Base-by-base conservation (phyloP, 2,888 invertebrate species). In the Mactromeris polynyma region DNA sequence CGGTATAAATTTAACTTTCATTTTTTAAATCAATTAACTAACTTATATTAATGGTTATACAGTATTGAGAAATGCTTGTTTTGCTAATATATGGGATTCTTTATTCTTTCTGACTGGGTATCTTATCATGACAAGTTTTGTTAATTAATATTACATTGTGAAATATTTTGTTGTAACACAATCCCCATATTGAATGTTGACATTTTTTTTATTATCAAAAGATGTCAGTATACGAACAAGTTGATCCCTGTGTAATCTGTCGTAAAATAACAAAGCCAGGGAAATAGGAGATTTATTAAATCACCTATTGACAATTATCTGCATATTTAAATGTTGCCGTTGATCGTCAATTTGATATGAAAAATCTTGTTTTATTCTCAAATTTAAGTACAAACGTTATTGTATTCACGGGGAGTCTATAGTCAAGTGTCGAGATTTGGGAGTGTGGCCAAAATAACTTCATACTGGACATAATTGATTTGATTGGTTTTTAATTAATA, bases 61-160 rank as follows among this genome's bases (percentile, higher is more conserved):
- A 1, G 51, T 51, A 9, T 9, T 9, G 2, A 17, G 51, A 2
- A 51, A 51, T 19, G 19, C 4, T 17, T 17, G 51, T 51, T 17
- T 19, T 51, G 14, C 51, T 51, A 6, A 51, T 51, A 51, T 6
- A 51, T 6, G 19, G 14, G 6, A 51, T 9, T 2, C 19, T 51
- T 1, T 17, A 51, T 51, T 51, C 51, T 51, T 17, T 51, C 14
- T 9, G 11, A 51, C 51, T 51, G 17, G 51, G 14, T 9, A 51
- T 51, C 51, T 6, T 51, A 17, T 51, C 51, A 51, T 51, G 51
- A 6, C 51, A 58, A 58, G 21, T 26, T 58, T 58, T 58, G 58
- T 58, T 58, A 58, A 58, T 58, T 58, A 58, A 58, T 58, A 58
- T 26, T 26, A 73, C 33, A 73, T 26, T 73, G 73, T 73, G n/a